These are phyloP conservation scores for Apocheima hispidaria DNA, from an alignment of 2,888 invertebrate genomes.

Conservation along the genomic window DNA sequence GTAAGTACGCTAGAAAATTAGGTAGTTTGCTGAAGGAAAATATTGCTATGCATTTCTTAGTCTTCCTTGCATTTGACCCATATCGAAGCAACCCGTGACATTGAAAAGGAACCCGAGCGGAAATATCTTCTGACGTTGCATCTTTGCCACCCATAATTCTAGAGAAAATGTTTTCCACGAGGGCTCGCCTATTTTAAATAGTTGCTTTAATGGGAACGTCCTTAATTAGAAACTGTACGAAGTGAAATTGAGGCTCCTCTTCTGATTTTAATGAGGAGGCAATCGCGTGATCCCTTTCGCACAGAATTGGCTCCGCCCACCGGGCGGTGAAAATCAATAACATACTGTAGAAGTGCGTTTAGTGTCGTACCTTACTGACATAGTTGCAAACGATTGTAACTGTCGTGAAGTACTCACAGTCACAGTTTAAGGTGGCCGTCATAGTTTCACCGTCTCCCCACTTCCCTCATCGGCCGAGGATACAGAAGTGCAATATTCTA, in stretches of 20 bases:
- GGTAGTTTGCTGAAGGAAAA: neutral
- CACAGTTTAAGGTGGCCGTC: slow-evolving; percentile 25
- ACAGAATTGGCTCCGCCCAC: slow-evolving; percentile 81
- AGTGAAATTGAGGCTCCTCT: slow-evolving; percentile 78
- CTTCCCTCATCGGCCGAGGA: neutral
- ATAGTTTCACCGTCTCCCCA: slow-evolving; percentile 8
- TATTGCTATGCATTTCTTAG: neutral
- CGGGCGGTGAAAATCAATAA: slow-evolving; percentile 85
- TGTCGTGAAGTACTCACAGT: slow-evolving; percentile 50
- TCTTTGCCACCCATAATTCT: slow-evolving; percentile 71
- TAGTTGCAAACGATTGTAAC: slow-evolving; percentile 59
- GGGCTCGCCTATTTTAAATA: slow-evolving; percentile 83
- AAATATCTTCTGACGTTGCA: slow-evolving; percentile 59
- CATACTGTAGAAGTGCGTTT: slow-evolving; percentile 83
- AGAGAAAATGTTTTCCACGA: slow-evolving; percentile 75
- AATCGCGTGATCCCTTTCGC: slow-evolving; percentile 84
- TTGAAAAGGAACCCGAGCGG: slow-evolving; percentile 26
- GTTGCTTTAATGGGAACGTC: slow-evolving; percentile 83
- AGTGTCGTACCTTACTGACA: slow-evolving; percentile 80
- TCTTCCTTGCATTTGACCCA: neutral
- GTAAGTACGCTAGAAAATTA: neutral
- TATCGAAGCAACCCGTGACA: slow-evolving; percentile 18
- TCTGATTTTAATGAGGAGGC: slow-evolving; percentile 82
- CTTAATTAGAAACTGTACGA: slow-evolving; percentile 82
- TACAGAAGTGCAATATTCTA: neutral